Percentiles rank a stretch among this genome's conserved stretches.
These are phyloP conservation scores for Ascaphus truei DNA, from an alignment of 2,113 vertebrate genomes.

Conservation along the genomic window DNA sequence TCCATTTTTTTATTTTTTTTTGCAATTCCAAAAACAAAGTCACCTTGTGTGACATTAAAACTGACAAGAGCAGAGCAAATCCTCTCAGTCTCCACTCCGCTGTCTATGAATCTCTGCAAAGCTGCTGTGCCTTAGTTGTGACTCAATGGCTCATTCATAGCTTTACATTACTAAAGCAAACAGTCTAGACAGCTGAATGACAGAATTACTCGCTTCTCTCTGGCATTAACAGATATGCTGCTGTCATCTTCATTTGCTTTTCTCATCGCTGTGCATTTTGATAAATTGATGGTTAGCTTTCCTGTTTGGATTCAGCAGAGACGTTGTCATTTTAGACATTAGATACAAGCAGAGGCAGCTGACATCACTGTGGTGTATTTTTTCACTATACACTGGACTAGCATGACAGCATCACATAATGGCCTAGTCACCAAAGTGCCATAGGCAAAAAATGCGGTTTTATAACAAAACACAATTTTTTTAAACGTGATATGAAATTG, in stretches of 20 bases:
- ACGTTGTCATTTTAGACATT: slow-evolving; percentile 53
- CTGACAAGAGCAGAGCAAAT: slow-evolving; percentile 70
- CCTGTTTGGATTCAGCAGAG: slow-evolving; percentile 63
- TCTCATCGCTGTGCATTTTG: slow-evolving; percentile 55
- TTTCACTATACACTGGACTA: background rate
- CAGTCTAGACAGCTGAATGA: slow-evolving; percentile 73
- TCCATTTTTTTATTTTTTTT: too few species aligned
- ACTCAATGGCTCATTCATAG: slow-evolving; percentile 57
- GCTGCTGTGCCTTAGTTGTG: slow-evolving; percentile 52
- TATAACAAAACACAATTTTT: too few species aligned
- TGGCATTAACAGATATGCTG: slow-evolving; percentile 56
- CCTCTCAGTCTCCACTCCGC: slow-evolving; percentile 59
- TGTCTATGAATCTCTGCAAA: slow-evolving; percentile 67
- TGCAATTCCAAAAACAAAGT: too few species aligned
- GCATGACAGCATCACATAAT: slow-evolving; percentile 19
- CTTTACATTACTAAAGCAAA: slow-evolving; percentile 70
- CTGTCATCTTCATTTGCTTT: slow-evolving; percentile 60
- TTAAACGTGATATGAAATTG: too few species aligned
- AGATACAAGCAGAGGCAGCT: slow-evolving; percentile 45
- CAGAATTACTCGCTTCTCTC: slow-evolving; percentile 60
- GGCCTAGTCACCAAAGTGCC: slow-evolving; percentile 20
- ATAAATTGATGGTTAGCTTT: slow-evolving; percentile 62
- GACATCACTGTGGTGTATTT: slow-evolving; percentile 36
- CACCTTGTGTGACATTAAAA: slow-evolving; percentile 50
- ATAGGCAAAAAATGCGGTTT: too few species aligned